phyloP scores from a whole-genome alignment of 2,113 vertebrate species.

The Tinamus guttatus region DNA sequence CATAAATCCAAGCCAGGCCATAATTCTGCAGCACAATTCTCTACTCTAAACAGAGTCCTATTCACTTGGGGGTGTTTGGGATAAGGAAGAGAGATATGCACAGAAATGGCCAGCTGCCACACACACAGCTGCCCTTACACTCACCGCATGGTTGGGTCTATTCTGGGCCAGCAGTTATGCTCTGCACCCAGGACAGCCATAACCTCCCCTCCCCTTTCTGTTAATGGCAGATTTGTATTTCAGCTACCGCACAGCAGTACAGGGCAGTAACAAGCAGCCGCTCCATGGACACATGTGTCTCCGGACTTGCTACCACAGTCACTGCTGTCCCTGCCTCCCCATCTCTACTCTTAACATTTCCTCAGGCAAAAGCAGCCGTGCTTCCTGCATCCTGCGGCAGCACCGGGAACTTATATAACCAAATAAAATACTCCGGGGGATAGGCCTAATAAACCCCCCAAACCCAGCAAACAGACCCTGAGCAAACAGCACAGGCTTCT shows the following conservation, averaged over 20 bases:
- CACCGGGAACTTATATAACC: background rate
- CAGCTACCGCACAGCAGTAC: background rate
- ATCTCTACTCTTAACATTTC: background rate
- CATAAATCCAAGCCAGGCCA: slow-evolving; percentile 13
- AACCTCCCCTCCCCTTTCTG: background rate
- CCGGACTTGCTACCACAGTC: background rate
- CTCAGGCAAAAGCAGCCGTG: background rate
- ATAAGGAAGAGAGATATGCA: rapidly evolving
- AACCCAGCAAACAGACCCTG: background rate
- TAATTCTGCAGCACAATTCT: background rate
- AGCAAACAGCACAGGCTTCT: background rate
- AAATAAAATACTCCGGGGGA: rapidly evolving
- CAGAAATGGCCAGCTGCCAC: too few relatives aligned
- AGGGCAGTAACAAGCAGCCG: background rate
- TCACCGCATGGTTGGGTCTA: background rate
- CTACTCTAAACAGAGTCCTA: background rate
- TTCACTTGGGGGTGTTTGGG: background rate
- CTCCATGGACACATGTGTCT: background rate
- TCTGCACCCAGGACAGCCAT: background rate
- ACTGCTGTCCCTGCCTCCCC: background rate
- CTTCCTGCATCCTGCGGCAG: background rate
- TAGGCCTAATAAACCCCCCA: background rate
- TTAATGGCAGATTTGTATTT: background rate
- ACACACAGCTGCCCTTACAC: background rate
- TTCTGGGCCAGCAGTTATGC: background rate